Evolutionary conservation across 2,113 vertebrate genomes (phyloP).

Genomic region (Phainopepla nitens): DNA sequence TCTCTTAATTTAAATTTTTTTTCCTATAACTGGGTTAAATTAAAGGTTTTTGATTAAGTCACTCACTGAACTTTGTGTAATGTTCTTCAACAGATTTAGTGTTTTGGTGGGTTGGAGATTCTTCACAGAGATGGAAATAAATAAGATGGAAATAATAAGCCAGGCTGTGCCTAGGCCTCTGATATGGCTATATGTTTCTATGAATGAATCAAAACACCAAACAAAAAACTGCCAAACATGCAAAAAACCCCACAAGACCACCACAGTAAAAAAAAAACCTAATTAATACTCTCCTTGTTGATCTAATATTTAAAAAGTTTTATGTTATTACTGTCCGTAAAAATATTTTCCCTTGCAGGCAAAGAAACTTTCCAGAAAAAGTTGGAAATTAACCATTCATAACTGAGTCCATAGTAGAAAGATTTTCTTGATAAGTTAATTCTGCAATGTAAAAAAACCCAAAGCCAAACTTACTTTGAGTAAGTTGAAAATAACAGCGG

Average conservation of each 20-base stretch:
- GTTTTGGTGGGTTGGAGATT: background rate
- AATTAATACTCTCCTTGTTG: background rate
- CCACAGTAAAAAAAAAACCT: background rate
- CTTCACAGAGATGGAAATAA: background rate
- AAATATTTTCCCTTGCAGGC: background rate
- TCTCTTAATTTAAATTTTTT: background rate
- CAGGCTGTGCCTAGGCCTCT: background rate
- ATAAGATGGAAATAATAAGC: too few relatives aligned
- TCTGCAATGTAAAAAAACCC: background rate
- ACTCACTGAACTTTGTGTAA: background rate
- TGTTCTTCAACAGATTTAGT: background rate
- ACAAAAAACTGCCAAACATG: background rate
- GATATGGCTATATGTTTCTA: background rate
- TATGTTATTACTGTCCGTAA: background rate
- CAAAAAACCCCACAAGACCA: background rate
- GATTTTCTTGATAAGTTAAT: background rate
- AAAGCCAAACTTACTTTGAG: background rate
- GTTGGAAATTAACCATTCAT: background rate
- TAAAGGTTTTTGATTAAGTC: background rate
- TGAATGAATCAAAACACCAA: background rate
- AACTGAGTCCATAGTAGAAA: background rate
- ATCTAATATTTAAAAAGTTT: background rate
- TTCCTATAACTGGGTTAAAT: background rate
- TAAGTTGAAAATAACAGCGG: background rate
- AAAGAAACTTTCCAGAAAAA: background rate